These are phyloP conservation scores for Temnothorax longispinosus DNA, from an alignment of 1,140 invertebrate genomes.

Conservation along the genomic window DNA sequence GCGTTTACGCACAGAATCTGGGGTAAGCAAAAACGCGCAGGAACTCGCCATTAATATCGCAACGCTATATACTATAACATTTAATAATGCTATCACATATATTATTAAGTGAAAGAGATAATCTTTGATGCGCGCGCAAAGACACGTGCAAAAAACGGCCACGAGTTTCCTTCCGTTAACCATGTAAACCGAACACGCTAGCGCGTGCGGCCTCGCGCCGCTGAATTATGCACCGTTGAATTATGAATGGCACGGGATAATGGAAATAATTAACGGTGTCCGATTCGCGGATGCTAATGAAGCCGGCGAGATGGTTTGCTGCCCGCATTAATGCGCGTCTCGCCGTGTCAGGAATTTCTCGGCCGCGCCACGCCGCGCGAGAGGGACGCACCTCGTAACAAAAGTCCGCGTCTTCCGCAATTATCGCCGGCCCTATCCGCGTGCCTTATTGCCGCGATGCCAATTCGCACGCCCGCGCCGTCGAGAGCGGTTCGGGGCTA, in stretches of 20 bases:
- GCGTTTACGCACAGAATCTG: neutral
- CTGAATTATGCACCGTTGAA: conserved; percentile 59
- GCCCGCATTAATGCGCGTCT: conserved; percentile 58
- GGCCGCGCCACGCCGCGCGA: neutral
- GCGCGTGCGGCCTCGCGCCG: conserved; percentile 42
- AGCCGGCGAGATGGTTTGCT: conserved; percentile 64
- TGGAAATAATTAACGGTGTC: conserved; percentile 67
- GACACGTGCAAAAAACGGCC: neutral
- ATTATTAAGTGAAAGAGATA: neutral
- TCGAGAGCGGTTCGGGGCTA: neutral
- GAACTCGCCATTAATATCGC: neutral
- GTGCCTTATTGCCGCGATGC: neutral
- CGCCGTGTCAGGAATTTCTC: neutral
- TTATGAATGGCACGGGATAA: conserved; percentile 60
- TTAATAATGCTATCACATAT: neutral
- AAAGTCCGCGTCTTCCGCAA: conserved; percentile 47
- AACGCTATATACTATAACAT: neutral
- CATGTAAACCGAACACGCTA: neutral
- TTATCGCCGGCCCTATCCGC: conserved; percentile 1
- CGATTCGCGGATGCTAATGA: conserved; percentile 65
- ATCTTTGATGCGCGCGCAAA: neutral
- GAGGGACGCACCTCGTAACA: conserved; percentile 31
- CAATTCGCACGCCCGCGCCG: conserved; percentile 24
- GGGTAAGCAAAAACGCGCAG: neutral
- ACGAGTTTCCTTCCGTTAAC: conserved; percentile 2